A percentile compares a stretch with the other conserved stretches of the same genome.
phyloP scores from a whole-genome alignment of 2,888 invertebrate genomes.

The Amphipoea oculea region DNA sequence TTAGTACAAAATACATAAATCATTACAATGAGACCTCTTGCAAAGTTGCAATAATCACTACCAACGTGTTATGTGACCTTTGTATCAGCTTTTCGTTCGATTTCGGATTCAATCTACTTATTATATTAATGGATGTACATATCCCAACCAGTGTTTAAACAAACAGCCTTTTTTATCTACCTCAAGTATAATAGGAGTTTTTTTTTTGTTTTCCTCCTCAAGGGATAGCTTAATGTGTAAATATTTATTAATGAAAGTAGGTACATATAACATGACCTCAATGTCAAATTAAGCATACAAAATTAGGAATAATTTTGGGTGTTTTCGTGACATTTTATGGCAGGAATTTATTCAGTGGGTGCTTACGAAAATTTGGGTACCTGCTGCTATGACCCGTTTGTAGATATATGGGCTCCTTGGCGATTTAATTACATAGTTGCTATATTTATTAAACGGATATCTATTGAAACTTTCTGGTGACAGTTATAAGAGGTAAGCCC shows the following conservation, averaged over 20 bases:
- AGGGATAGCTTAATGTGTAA: conserved; percentile 48
- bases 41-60: conserved; percentile 23
- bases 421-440: conserved; percentile 31
- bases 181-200: conserved; percentile 11
- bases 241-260: conserved; percentile 56
- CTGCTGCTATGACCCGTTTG: conserved; percentile 27
- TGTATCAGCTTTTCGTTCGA: conserved; percentile 40
- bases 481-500: conserved; percentile 36
- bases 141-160: conserved; percentile 15
- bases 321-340: conserved; percentile 59
- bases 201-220: conserved; percentile 32
- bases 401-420: conserved; percentile 27
- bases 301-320: conserved; percentile 58
- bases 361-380: conserved; percentile 37
- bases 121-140: not conserved
- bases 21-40: conserved; percentile 32
- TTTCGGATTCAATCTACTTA: conserved; percentile 23
- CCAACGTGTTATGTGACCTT: conserved; percentile 50
- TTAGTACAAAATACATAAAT: conserved; percentile 31
- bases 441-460: conserved; percentile 30
- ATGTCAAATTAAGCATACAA: conserved; percentile 62
- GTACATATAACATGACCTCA: conserved; percentile 59
- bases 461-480: conserved; percentile 26
- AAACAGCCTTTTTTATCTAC: conserved; percentile 10
- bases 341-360: conserved; percentile 53